These are phyloP conservation scores for Scomberomorus guttatus DNA, from an alignment of 2,797 vertebrate genomes.

Conservation along the genomic window DNA sequence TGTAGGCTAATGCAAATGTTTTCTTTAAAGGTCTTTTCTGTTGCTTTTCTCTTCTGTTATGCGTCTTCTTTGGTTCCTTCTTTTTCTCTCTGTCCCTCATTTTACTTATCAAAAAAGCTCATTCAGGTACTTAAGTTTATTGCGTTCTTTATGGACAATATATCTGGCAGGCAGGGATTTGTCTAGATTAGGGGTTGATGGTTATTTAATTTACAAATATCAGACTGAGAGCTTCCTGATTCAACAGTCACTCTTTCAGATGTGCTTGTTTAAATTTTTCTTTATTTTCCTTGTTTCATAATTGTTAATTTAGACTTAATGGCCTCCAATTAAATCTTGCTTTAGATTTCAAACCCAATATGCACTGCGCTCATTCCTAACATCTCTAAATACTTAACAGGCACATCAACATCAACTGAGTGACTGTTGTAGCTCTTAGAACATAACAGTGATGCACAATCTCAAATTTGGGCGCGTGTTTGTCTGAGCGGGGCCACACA, in stretches of 20 bases:
- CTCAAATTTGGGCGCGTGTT: slow-evolving; percentile 2
- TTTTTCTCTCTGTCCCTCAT: slow-evolving; percentile 9
- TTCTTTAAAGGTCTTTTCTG: slow-evolving; percentile 29
- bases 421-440: neutral
- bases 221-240: slow-evolving; percentile 15
- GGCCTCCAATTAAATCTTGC: neutral
- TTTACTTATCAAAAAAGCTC: slow-evolving; percentile 5
- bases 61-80: slow-evolving; percentile 19
- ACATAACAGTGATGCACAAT: slow-evolving; percentile 8
- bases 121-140: neutral
- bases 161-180: neutral
- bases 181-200: neutral
- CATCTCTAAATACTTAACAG: slow-evolving; percentile 15
- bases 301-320: neutral
- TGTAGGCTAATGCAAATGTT: slow-evolving; percentile 19
- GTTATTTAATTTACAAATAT: slow-evolving; percentile 15
- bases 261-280: neutral
- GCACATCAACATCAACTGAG: neutral
- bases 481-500: slow-evolving; percentile 53
- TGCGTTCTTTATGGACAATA: neutral
- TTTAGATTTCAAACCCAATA: neutral
- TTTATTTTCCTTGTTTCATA: neutral
- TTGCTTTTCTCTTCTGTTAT: slow-evolving; percentile 15
- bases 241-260: slow-evolving; percentile 1
- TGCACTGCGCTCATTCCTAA: neutral